Evolutionary conservation across 2,113 vertebrate genomes (phyloP), one percentile per base, ranked within the genome.

Genomic region (Nematolebias whitei): DNA sequence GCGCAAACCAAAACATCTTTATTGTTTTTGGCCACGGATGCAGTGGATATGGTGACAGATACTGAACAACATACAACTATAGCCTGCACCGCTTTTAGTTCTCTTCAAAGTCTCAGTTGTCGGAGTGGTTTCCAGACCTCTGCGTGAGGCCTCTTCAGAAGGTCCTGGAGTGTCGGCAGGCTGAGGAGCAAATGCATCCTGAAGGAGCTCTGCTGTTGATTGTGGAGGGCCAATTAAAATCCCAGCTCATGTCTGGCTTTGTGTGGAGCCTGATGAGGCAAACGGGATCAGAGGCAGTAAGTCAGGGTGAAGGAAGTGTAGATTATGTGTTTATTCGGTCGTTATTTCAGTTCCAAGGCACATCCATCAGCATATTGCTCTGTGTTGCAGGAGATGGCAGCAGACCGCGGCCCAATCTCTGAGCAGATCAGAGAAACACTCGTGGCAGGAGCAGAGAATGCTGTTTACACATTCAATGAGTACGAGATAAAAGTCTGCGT

Each of bases 151-250:
- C 88, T 85, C 90, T 89, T 89, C 85, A 87, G 86, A 91, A 80
- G 87, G 80, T 88, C 82, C 80, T 89, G 63, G 84, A 90, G 85
- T 84, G 80, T 68, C 77, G 85, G 84, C 64, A 48, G 77, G 78
- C 84, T 80, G 83, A 85, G 85, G 71, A 87, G 78, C 40, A 74
- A 85, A 78, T 80, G 66, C 71, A 74, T 87, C 81, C 84, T 89
- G 56, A 71, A 85, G 29, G 45, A 85, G 72, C 80, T 61, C 59
- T 63, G 74, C 75, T 83, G 87, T 80, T 89, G 89, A 87, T 87
- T 91, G 78, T 76, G 80, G 85, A 88, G 89, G 82, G 85, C 90
- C 89, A 91, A 91, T 92, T 91, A 93, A 90, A 90, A 84, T 80
- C 87, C 87, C 83, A 69, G 85, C 86, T 84, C 85, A 81, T 83